These are phyloP conservation scores for Dromiciops gliroides DNA, from an alignment of 2,113 vertebrate species.

Conservation along the genomic window DNA sequence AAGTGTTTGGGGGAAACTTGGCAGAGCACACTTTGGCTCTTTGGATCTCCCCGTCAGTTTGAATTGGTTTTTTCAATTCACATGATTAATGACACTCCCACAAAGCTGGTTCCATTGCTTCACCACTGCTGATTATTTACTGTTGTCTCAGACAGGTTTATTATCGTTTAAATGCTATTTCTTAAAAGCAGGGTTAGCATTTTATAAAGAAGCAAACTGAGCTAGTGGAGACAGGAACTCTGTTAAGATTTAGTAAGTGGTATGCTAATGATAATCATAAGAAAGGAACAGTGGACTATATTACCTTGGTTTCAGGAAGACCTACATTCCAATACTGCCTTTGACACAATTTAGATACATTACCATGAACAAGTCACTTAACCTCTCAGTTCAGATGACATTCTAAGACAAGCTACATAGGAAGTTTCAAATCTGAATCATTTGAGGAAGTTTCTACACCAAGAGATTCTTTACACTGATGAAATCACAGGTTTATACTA, in stretches of 20 bases:
- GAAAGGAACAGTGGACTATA: neutral
- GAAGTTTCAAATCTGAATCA: neutral
- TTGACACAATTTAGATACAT: neutral
- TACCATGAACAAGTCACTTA: neutral
- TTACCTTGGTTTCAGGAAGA: neutral
- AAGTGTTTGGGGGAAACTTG: neutral
- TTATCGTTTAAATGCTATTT: neutral
- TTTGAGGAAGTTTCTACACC: neutral
- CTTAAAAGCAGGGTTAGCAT: neutral
- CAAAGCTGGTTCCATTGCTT: neutral
- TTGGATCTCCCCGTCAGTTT: neutral
- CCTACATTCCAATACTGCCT: neutral
- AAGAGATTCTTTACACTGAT: neutral
- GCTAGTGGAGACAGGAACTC: neutral
- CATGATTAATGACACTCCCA: neutral
- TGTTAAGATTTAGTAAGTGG: neutral
- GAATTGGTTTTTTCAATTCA: neutral
- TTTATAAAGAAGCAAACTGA: neutral
- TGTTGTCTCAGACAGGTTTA: neutral
- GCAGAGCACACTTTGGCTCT: neutral
- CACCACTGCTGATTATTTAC: neutral
- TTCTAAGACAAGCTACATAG: neutral
- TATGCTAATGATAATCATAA: neutral
- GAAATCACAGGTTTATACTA: neutral
- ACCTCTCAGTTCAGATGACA: neutral